Evolutionary conservation across 2,888 invertebrate genomes (phyloP), one percentile per base, ranked within the genome.

Genomic region (Spodoptera picta): DNA sequence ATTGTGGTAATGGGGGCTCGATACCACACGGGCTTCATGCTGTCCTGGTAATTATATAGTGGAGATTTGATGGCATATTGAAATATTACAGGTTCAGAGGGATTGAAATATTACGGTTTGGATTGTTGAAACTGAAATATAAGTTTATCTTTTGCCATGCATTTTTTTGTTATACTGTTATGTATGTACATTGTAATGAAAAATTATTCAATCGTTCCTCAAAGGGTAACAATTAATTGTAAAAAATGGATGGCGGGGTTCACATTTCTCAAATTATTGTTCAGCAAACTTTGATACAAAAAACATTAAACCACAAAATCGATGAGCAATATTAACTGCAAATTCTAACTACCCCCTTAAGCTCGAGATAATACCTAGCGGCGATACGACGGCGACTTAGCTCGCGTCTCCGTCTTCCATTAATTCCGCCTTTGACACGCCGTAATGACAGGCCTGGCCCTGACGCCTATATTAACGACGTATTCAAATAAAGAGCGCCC

Each of bases 401-500:
- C 65, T 67, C 51, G 55, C 61, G 51, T 49, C 67, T 52, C 61
- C 53, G 55, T 44, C 54, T 52, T 51, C 76, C 75, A 80, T 80
- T 80, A 80, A 80, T 80, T 71, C 68, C 45, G 73, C 62, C 73
- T 80, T 80, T 81, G 80, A 80, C 80, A 70, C 57, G 43, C 14
- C 47, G 62, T 77, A 79, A 80, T 80, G 79, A 79, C 76, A 74
- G 73, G 69, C 49, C 68, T 69, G 69, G 53, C 53, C 45, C 52
- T 65, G 80, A 77, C 67, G 77, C 69, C 59, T 71, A 68, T 73
- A 79, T 73, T 80, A 81, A 80, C 80, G 81, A 73, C 79, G 70
- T 73, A 79, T 75, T 73, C 79, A 79, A 75, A 75, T 70, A 68
- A 69, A 70, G 69, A 49, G 62, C 45, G 51, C 43, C 41, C 44